Percentiles rank a stretch among this genome's conserved stretches.
Conservation (phyloP, 2,888 invertebrate species). For the Epistrophe grossulariae region DNA sequence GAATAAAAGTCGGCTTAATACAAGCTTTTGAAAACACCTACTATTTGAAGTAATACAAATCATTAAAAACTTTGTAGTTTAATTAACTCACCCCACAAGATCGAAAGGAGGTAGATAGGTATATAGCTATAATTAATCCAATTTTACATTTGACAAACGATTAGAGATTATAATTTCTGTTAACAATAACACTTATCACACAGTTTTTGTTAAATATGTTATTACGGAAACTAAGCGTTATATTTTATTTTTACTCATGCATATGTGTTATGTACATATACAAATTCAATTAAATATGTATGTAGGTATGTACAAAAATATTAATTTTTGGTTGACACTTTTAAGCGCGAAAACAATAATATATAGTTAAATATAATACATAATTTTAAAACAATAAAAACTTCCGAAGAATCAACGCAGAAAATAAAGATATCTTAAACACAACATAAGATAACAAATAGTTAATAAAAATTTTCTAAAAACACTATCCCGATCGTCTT, state of each 20-base stretch:
- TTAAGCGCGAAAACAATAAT: conserved; percentile 43
- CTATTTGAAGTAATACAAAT: not conserved
- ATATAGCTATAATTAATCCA: conserved; percentile 34
- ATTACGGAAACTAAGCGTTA: conserved; percentile 14
- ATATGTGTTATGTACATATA: not conserved
- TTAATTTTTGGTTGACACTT: conserved; percentile 38
- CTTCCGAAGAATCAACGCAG: conserved; percentile 30
- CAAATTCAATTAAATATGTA: conserved; percentile 37
- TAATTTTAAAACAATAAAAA: conserved; percentile 22
- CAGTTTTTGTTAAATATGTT: conserved; percentile 13
- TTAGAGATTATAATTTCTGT: conserved; percentile 7
- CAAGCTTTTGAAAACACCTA: conserved; percentile 2
- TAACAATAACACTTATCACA: conserved; percentile 18
- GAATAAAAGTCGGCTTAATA: conserved; percentile 11
- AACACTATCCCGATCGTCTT: conserved; percentile 33
- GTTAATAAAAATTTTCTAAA: not conserved
- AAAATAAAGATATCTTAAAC: not conserved
- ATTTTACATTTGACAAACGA: conserved; percentile 42
- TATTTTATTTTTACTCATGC: not conserved
- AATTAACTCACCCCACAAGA: conserved; percentile 58
- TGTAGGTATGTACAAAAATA: not conserved
- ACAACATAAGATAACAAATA: conserved; percentile 22
- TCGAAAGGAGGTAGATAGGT: conserved; percentile 7
- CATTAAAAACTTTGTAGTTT: conserved; percentile 2
- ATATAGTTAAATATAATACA: conserved; percentile 1